phyloP scores from a whole-genome alignment of 1,140 invertebrate species.

The Drosophila orosa region DNA sequence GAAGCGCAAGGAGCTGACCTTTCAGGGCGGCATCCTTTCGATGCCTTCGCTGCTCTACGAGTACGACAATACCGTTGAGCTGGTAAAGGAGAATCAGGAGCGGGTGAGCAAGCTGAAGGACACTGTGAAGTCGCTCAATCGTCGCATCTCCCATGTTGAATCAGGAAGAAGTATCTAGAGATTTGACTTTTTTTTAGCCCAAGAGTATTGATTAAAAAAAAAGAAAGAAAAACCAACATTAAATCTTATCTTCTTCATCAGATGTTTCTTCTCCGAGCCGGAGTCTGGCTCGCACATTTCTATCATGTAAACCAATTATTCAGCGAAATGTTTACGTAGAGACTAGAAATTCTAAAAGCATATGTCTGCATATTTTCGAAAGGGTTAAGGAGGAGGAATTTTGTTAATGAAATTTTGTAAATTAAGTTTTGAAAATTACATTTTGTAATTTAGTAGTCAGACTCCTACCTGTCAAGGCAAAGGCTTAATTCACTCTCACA shows the following conservation, averaged over 20 bases:
- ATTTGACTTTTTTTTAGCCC: not conserved
- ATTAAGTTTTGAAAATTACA: too few relatives aligned
- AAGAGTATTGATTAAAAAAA: conserved; percentile 9
- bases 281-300: too few relatives aligned
- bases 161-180: conserved; percentile 1
- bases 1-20: conserved; percentile 31
- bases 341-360: too few relatives aligned
- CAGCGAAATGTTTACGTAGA: too few relatives aligned
- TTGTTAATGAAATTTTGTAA: too few relatives aligned
- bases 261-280: too few relatives aligned
- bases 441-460: too few relatives aligned
- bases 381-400: too few relatives aligned
- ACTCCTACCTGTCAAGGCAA: not conserved
- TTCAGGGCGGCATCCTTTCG: conserved; percentile 62
- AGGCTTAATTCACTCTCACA: not conserved
- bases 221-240: not conserved
- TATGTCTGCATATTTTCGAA: too few relatives aligned
- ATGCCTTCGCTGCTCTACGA: conserved; percentile 71
- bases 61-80: conserved; percentile 57
- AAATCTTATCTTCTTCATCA: too few relatives aligned
- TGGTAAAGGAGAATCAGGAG: conserved; percentile 10
- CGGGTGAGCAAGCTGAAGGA: conserved; percentile 32
- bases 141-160: conserved; percentile 24
- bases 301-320: too few relatives aligned
- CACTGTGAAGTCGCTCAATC: conserved; percentile 10